These are phyloP conservation scores for Drosophila macrospina DNA, from an alignment of 2,888 invertebrate genomes.

Conservation along the genomic window DNA sequence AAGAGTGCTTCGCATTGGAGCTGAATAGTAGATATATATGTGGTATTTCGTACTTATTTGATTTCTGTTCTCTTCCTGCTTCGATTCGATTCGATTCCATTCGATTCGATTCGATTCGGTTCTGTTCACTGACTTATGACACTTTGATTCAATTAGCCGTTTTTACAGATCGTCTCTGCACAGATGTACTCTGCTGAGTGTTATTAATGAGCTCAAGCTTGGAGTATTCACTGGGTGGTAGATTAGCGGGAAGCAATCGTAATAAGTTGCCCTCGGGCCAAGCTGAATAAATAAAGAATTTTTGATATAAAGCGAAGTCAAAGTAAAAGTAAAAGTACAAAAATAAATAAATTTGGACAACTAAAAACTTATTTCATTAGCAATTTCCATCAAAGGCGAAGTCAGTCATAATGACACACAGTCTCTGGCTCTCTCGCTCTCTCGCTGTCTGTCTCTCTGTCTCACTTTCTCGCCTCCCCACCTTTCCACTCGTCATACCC, in stretches of 20 bases:
- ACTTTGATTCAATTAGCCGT: constrained; percentile 62
- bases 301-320: constrained; percentile 21
- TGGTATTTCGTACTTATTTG: constrained; percentile 5
- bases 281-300: constrained; percentile 54
- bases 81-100: background rate
- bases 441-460: background rate
- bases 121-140: constrained; percentile 24
- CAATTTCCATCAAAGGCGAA: constrained; percentile 70
- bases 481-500: background rate
- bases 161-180: constrained; percentile 38
- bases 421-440: constrained; percentile 5
- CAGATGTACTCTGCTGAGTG: constrained; percentile 25
- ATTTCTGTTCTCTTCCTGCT: background rate
- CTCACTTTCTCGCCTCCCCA: background rate
- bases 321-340: constrained; percentile 12
- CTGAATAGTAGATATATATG: constrained; percentile 1
- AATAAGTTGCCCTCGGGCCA: background rate
- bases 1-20: background rate
- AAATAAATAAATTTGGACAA: constrained; percentile 58
- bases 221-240: constrained; percentile 1
- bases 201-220: constrained; percentile 67
- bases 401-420: constrained; percentile 35
- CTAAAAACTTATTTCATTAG: constrained; percentile 80
- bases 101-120: background rate
- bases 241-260: constrained; percentile 1